These are phyloP conservation scores for Protophormia terraenovae DNA, from an alignment of 2,888 invertebrate genomes.

Conservation along the genomic window DNA sequence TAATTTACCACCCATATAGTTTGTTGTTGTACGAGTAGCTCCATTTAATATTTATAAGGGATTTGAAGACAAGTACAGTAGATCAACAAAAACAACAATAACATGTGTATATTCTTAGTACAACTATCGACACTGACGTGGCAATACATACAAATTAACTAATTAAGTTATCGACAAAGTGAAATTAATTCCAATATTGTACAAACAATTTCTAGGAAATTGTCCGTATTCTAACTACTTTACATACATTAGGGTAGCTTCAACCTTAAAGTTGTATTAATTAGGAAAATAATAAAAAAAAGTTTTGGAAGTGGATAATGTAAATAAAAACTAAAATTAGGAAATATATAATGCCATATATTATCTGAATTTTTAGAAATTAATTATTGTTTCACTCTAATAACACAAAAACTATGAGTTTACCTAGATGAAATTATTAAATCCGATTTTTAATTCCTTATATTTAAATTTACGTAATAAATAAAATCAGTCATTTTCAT, in stretches of 20 bases:
- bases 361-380: too few relatives aligned
- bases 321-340: too few relatives aligned
- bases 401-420: too few relatives aligned
- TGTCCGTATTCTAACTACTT: conserved; percentile 39
- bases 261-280: too few relatives aligned
- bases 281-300: too few relatives aligned
- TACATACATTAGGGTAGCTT: conserved; percentile 26
- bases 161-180: conserved; percentile 70
- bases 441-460: too few relatives aligned
- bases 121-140: conserved; percentile 6
- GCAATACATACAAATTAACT: conserved; percentile 67
- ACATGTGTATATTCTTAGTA: neutral
- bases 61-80: conserved; percentile 5
- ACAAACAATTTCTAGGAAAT: conserved; percentile 61
- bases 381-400: too few relatives aligned
- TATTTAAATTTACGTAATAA: too few relatives aligned
- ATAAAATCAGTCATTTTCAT: too few relatives aligned
- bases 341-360: too few relatives aligned
- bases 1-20: conserved; percentile 30
- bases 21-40: conserved; percentile 10
- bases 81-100: neutral
- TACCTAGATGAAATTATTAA: too few relatives aligned
- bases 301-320: too few relatives aligned
- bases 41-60: neutral
- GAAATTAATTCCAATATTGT: conserved; percentile 69